phyloP scores from a whole-genome alignment of 2,888 invertebrate species.

The Leptinotarsa haldemani region DNA sequence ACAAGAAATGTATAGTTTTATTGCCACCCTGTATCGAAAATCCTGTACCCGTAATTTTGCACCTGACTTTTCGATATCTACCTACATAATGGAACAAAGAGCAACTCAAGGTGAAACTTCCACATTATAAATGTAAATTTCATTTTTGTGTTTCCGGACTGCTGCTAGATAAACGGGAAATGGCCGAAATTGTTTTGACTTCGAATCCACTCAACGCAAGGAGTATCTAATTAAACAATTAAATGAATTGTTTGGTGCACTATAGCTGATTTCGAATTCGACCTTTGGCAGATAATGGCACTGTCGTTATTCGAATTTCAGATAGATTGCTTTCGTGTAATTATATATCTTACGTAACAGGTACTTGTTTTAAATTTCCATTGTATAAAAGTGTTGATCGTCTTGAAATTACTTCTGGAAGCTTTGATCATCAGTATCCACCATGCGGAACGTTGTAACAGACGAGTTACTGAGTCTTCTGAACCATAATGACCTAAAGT shows the following conservation, averaged over 20 bases:
- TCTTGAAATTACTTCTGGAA: too few relatives aligned
- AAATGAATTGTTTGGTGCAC: conserved; percentile 15
- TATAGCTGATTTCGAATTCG: conserved; percentile 17
- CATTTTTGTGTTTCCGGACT: conserved; percentile 26
- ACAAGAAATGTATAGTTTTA: too few relatives aligned
- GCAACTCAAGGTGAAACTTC: conserved; percentile 10
- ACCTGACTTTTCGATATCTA: conserved; percentile 2
- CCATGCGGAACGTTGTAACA: too few relatives aligned
- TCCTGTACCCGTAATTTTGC: neutral
- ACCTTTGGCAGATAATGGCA: conserved; percentile 8
- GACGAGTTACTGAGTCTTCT: too few relatives aligned
- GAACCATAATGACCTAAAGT: too few relatives aligned
- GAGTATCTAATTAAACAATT: conserved; percentile 18
- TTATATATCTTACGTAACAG: neutral
- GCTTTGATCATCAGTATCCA: too few relatives aligned
- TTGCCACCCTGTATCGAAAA: neutral
- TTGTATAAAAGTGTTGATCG: too few relatives aligned
- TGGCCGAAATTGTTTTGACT: conserved; percentile 16
- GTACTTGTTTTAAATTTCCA: too few relatives aligned
- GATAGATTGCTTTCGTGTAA: neutral
- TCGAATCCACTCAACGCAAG: conserved; percentile 17
- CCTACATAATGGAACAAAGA: conserved; percentile 20
- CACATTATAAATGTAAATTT: conserved; percentile 20
- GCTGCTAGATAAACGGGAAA: conserved; percentile 22
- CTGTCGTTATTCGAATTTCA: neutral